Base-by-base conservation (phyloP, 2,797 vertebrate species). In the Pipistrellus nathusii region DNA sequence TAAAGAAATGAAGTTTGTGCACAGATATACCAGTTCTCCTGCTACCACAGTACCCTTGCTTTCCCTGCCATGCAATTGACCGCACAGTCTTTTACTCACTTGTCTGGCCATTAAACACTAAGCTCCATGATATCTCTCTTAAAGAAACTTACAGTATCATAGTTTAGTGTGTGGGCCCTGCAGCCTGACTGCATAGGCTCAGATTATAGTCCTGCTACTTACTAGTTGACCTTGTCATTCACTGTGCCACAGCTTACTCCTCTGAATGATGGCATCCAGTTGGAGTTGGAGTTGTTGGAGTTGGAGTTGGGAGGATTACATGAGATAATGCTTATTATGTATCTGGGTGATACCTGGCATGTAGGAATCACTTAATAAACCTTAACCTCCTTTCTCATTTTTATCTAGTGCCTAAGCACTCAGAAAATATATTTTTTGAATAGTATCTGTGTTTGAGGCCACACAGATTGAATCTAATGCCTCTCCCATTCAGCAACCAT, bases 361-460 rank as follows among this genome's bases (percentile, higher is more conserved):
- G 17, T 35, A 72, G 68, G n/a, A 84, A 71, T 12, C 38, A 30
- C 27, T 86, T 44, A 66, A 46, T 89, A 55, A 89, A 77, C 32
- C 27, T 92, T 85, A 75, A 17, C 11, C 35, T 46, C 64, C 76
- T 53, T 77, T 77, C 44, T 94, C 27, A 7, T 62, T 80, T 89
- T 83, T 73, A 59, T 35, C 35, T 38, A 44, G 55, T 92, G 38
- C 21, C 35, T 82, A 85, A 88, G 20, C 57, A 85, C 21, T 73
- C n/a, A 81, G 80, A 82, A 93, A 86, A 68, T 91, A 68, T 91
- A 76, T 32, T 81, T 90, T 51, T 85, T 51, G 59, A 59, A 7
- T 92, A 89, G 57, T 88, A 14, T 75, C 62, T 93, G 30, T 59
- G 51, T 91, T 38, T 73, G 80, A 85, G 59, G 38, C n/a, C 6